These are phyloP conservation scores for Pyrochroa serraticornis DNA, from an alignment of 2,888 invertebrate species.

Conservation along the genomic window DNA sequence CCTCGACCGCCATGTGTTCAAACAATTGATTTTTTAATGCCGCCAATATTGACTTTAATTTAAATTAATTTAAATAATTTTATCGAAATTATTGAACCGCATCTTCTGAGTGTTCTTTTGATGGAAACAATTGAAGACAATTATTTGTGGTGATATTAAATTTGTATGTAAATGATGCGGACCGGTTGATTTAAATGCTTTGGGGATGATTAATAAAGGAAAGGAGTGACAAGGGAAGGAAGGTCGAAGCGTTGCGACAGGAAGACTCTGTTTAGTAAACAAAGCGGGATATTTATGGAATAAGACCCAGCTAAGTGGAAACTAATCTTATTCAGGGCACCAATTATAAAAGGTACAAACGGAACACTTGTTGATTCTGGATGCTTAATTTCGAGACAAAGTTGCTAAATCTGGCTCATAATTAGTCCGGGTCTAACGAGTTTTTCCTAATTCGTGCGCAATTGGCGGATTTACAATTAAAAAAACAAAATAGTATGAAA, in stretches of 20 bases:
- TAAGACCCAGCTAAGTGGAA: conserved; percentile 49
- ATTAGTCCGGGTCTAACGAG: no score
- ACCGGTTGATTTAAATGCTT: background rate
- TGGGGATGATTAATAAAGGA: conserved; percentile 10
- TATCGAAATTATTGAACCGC: conserved; percentile 28
- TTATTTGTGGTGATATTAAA: background rate
- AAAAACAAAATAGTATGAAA: no score
- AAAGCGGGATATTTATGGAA: conserved; percentile 48
- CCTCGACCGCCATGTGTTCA: conserved; percentile 24
- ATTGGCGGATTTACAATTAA: no score
- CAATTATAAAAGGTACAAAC: conserved; percentile 48
- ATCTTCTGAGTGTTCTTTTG: conserved; percentile 5
- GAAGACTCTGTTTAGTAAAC: conserved; percentile 35
- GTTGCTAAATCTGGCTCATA: no score
- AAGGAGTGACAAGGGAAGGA: conserved; percentile 16
- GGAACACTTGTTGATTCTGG: conserved; percentile 45
- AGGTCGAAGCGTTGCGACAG: conserved; percentile 13
- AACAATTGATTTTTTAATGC: conserved; percentile 32
- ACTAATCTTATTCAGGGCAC: conserved; percentile 51
- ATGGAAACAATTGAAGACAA: background rate
- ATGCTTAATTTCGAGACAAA: no score
- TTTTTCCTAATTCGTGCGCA: no score
- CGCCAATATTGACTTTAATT: conserved; percentile 38
- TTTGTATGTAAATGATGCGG: background rate
- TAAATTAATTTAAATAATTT: conserved; percentile 39